Conservation (phyloP, 2,797 vertebrate species). For the Malurus leucopterus region DNA sequence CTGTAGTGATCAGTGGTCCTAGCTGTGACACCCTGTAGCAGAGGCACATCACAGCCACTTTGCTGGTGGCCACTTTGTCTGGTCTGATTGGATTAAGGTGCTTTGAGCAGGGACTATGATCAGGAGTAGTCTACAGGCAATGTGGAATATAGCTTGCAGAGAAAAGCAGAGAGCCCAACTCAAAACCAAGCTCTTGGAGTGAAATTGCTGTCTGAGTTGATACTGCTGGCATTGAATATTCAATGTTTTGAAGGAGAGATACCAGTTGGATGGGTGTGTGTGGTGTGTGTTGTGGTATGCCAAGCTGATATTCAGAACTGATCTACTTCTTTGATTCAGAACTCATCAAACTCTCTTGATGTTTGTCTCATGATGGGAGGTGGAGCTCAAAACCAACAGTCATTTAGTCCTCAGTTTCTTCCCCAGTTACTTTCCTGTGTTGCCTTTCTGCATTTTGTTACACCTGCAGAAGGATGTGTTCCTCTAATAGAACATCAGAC, state of each 20-base stretch:
- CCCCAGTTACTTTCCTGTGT: neutral
- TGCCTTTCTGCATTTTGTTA: neutral
- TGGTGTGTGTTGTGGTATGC: neutral
- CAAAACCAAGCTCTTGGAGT: neutral
- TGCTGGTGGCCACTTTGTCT: neutral
- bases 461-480: rapidly evolving
- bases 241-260: neutral
- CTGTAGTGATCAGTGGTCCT: neutral
- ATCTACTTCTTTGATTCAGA: too few species aligned
- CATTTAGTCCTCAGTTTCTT: neutral
- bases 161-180: neutral
- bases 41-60: neutral
- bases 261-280: neutral
- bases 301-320: neutral
- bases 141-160: neutral
- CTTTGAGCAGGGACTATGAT: neutral
- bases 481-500: neutral
- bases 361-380: neutral
- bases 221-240: neutral
- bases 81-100: neutral
- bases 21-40: neutral
- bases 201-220: neutral
- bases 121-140: neutral
- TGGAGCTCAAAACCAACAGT: neutral
- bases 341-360: too few species aligned